Evolutionary conservation across 2,888 invertebrate genomes (phyloP).

Genomic region (Minunthozetes semirufus): DNA sequence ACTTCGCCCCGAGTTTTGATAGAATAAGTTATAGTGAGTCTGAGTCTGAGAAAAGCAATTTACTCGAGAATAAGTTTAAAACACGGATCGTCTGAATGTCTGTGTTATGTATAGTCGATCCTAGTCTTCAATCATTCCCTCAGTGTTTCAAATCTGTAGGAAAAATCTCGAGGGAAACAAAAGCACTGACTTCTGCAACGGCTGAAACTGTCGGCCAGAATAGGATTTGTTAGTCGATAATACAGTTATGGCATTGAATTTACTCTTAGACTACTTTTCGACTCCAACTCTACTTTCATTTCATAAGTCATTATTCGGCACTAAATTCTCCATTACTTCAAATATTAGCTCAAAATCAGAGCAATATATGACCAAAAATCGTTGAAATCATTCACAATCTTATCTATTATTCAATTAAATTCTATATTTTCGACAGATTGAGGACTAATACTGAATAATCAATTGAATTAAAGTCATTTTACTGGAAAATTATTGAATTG

Average conservation of each 20-base stretch:
- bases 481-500: too few relatives aligned
- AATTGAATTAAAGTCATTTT: too few relatives aligned
- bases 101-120: background rate
- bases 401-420: too few relatives aligned
- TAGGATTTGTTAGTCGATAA: background rate
- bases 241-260: background rate
- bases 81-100: background rate
- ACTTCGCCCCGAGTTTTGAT: too few relatives aligned
- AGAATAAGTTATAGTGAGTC: background rate
- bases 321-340: background rate
- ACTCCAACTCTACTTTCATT: background rate
- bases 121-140: background rate
- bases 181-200: background rate
- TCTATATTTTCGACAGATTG: too few relatives aligned
- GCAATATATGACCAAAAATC: too few relatives aligned
- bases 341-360: background rate
- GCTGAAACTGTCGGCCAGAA: background rate
- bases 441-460: too few relatives aligned
- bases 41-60: background rate
- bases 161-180: background rate
- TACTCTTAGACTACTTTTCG: background rate
- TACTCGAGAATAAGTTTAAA: background rate
- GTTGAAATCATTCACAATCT: too few relatives aligned
- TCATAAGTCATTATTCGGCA: background rate
- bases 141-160: background rate